These are phyloP conservation scores for Lobophora halterata DNA, from an alignment of 2,888 invertebrate genomes.

Conservation along the genomic window DNA sequence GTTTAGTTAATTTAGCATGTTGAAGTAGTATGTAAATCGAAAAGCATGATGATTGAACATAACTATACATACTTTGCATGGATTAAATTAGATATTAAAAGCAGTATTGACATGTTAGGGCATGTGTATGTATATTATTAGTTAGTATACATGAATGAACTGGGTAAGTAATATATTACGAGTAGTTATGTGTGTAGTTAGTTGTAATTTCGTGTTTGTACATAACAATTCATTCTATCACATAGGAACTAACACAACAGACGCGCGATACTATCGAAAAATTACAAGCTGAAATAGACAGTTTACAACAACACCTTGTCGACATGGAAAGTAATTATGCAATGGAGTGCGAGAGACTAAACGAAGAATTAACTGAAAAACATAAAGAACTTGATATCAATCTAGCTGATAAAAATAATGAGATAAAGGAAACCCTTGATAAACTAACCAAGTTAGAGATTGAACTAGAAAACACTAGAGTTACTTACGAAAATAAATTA, in stretches of 20 bases:
- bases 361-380: constrained; percentile 42
- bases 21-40: not conserved
- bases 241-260: constrained; percentile 52
- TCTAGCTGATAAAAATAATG: constrained; percentile 47
- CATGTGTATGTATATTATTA: too few relatives aligned
- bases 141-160: too few relatives aligned
- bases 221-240: constrained; percentile 29
- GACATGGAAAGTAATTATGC: constrained; percentile 44
- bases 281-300: constrained; percentile 52
- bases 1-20: constrained; percentile 1
- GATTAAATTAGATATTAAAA: too few relatives aligned
- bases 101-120: too few relatives aligned
- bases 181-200: too few relatives aligned
- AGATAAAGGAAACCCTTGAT: constrained; percentile 47
- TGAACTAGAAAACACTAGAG: constrained; percentile 42
- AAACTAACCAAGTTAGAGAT: constrained; percentile 40
- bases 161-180: too few relatives aligned
- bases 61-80: too few relatives aligned
- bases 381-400: constrained; percentile 43
- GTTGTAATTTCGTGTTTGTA: constrained; percentile 21
- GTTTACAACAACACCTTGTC: constrained; percentile 46
- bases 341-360: constrained; percentile 42
- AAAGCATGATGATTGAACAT: constrained; percentile 1
- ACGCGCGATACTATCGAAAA: constrained; percentile 42
- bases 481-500: constrained; percentile 37